Percentiles rank a stretch among this genome's conserved stretches.
These are phyloP conservation scores for Eumerus sabulonum DNA, from an alignment of 2,888 invertebrate species.

Conservation along the genomic window DNA sequence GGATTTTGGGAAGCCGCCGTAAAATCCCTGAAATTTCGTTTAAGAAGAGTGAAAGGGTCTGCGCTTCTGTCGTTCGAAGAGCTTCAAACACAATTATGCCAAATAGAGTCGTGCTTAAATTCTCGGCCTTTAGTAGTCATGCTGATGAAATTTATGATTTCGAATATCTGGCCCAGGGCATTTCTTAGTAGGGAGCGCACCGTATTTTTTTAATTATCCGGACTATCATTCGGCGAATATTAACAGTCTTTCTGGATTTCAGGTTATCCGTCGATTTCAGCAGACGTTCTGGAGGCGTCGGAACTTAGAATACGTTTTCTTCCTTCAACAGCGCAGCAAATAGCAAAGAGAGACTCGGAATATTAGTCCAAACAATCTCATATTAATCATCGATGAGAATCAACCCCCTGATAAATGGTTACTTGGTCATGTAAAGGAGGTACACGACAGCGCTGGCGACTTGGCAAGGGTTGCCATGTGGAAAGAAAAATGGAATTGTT, in stretches of 20 bases:
- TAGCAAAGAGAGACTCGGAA: not conserved
- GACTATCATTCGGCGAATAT: conserved; percentile 7
- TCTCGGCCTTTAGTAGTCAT: not conserved
- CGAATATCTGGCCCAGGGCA: not conserved
- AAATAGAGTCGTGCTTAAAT: conserved; percentile 9
- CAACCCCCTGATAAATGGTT: not conserved
- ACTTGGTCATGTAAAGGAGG: conserved; percentile 4
- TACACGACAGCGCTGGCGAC: not conserved
- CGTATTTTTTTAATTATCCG: not conserved
- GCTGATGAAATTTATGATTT: conserved; percentile 1
- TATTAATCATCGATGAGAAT: not conserved
- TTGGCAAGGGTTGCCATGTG: too few relatives aligned
- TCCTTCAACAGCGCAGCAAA: not conserved
- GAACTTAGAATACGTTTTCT: conserved; percentile 1
- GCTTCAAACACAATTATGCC: conserved; percentile 9
- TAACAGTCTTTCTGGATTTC: not conserved
- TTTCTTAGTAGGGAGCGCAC: not conserved
- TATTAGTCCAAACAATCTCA: not conserved
- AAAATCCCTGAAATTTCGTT: not conserved
- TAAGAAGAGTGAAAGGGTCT: not conserved
- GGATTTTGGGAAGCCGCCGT: not conserved
- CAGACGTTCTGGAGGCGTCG: not conserved
- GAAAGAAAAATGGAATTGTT: too few relatives aligned
- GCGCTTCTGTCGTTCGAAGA: conserved; percentile 10
- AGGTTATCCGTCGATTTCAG: not conserved